Conservation (phyloP, 2,113 vertebrate species). For the Pipra filicauda region DNA sequence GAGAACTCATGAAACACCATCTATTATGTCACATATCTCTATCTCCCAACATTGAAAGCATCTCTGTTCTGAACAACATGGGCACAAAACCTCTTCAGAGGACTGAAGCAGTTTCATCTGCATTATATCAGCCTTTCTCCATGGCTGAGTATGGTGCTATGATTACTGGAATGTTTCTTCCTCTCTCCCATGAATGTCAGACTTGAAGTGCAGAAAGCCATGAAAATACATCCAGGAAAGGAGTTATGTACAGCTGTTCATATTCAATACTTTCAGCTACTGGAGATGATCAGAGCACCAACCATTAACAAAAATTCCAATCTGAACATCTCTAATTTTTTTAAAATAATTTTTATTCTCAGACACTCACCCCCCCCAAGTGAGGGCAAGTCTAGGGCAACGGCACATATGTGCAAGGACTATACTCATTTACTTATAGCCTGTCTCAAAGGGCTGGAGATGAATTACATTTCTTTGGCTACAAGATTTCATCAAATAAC, state of each 20-base stretch:
- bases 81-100: neutral
- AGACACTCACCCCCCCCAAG: accelerated
- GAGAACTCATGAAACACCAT: neutral
- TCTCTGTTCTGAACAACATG: neutral
- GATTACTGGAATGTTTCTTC: neutral
- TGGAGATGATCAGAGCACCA: neutral
- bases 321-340: neutral
- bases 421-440: neutral
- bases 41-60: neutral
- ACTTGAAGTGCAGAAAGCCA: neutral
- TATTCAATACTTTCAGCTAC: neutral
- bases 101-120: neutral
- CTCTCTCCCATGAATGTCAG: neutral
- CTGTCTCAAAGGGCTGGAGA: neutral
- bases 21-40: neutral
- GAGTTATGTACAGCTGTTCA: neutral
- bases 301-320: neutral
- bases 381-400: neutral
- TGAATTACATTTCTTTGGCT: neutral
- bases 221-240: neutral
- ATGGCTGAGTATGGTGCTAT: neutral
- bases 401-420: neutral
- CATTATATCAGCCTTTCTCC: neutral
- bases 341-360: neutral
- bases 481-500: neutral